Evolutionary conservation across 2,113 vertebrate genomes (phyloP).

Genomic region (Centrocercus urophasianus): DNA sequence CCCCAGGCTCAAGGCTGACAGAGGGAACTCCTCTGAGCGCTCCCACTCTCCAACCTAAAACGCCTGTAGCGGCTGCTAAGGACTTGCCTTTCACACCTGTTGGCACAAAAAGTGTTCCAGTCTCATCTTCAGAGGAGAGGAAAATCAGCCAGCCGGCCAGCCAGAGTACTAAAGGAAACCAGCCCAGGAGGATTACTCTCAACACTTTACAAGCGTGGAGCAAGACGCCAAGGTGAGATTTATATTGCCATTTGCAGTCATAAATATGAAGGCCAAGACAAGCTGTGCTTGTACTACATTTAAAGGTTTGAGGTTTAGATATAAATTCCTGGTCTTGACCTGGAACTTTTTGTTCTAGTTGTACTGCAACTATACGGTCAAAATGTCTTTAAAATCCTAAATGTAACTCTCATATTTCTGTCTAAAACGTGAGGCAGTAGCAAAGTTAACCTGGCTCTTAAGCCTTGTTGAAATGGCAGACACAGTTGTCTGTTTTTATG

Average conservation of each 20-base stretch:
- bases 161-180: conserved; percentile 72
- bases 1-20: conserved; percentile 47
- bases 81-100: conserved; percentile 49
- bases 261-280: background rate
- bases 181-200: conserved; percentile 88
- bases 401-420: background rate
- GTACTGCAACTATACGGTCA: background rate
- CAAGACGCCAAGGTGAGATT: conserved; percentile 88
- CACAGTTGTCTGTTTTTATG: background rate
- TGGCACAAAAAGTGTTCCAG: background rate
- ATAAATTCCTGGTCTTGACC: background rate
- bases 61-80: background rate
- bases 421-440: background rate
- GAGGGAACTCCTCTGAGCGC: conserved; percentile 66
- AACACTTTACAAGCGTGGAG: conserved; percentile 93
- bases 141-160: conserved; percentile 60
- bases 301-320: background rate
- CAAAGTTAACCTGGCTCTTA: background rate
- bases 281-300: background rate
- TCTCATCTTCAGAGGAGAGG: conserved; percentile 78
- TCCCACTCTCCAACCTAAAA: conserved; percentile 26
- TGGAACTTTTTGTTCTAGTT: background rate
- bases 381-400: background rate
- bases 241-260: background rate
- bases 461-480: background rate